Conservation (phyloP, 2,888 invertebrate species). For the Cremastinae sp. region DNA sequence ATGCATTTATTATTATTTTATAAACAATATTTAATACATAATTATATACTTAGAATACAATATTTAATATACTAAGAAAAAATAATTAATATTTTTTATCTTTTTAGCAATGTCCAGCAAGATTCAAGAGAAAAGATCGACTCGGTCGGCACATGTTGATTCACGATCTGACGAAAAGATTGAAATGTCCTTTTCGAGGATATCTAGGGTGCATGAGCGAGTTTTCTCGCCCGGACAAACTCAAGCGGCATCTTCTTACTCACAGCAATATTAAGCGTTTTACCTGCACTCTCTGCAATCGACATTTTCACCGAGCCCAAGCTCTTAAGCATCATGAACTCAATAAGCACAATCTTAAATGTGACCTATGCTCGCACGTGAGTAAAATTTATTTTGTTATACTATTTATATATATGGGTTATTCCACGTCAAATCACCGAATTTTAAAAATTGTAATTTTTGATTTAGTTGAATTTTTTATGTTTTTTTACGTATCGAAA, state of each 20-base stretch:
- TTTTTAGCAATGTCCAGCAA: conserved; percentile 81
- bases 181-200: conserved; percentile 85
- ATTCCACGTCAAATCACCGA: too few species aligned
- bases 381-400: conserved; percentile 58
- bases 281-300: conserved; percentile 75
- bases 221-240: conserved; percentile 84
- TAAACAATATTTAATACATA: not conserved
- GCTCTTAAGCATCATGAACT: conserved; percentile 77
- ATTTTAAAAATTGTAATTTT: too few species aligned
- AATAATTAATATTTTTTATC: not conserved
- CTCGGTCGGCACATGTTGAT: conserved; percentile 85
- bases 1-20: not conserved
- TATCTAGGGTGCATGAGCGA: conserved; percentile 84
- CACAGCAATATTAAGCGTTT: conserved; percentile 81
- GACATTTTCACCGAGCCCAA: conserved; percentile 77
- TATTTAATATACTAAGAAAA: not conserved
- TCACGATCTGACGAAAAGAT: conserved; percentile 83
- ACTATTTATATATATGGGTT: too few species aligned
- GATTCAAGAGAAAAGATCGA: conserved; percentile 85
- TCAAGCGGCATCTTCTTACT: conserved; percentile 84
- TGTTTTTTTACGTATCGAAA: too few species aligned
- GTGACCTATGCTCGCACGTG: conserved; percentile 77
- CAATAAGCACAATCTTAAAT: conserved; percentile 76
- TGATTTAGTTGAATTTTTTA: too few species aligned
- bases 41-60: too few species aligned